Conservation (phyloP, 2,888 invertebrate genomes). For the Ischnus inquisitorius region DNA sequence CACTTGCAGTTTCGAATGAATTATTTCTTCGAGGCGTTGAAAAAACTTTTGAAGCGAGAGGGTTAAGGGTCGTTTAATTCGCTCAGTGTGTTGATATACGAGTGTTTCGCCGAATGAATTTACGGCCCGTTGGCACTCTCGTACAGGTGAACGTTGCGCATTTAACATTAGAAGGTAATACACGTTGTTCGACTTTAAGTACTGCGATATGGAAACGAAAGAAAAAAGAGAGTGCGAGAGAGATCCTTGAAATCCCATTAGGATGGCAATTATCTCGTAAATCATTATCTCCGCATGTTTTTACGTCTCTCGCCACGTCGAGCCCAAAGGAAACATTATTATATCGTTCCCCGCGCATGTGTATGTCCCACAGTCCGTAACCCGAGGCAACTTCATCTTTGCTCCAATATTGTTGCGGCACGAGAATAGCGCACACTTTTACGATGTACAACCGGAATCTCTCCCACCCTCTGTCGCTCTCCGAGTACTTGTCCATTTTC, state of each 20-base stretch:
- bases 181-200: conserved; percentile 17
- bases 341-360: neutral
- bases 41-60: neutral
- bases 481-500: neutral
- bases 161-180: conserved; percentile 27
- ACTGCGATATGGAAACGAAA: neutral
- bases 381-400: conserved; percentile 16
- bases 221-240: no score
- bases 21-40: neutral
- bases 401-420: neutral
- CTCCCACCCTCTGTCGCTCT: no score
- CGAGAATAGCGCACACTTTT: conserved; percentile 20
- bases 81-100: neutral
- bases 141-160: neutral
- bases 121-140: conserved; percentile 11
- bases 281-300: conserved; percentile 49
- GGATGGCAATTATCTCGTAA: conserved; percentile 54
- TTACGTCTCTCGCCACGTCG: conserved; percentile 1
- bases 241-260: conserved; percentile 41
- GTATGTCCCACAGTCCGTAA: neutral
- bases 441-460: neutral
- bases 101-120: conserved; percentile 12
- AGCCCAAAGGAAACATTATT: conserved; percentile 17
- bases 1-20: neutral
- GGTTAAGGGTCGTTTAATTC: neutral